Evolutionary conservation across 2,113 vertebrate species (phyloP).

Genomic region (Brienomyrus brachyistius): DNA sequence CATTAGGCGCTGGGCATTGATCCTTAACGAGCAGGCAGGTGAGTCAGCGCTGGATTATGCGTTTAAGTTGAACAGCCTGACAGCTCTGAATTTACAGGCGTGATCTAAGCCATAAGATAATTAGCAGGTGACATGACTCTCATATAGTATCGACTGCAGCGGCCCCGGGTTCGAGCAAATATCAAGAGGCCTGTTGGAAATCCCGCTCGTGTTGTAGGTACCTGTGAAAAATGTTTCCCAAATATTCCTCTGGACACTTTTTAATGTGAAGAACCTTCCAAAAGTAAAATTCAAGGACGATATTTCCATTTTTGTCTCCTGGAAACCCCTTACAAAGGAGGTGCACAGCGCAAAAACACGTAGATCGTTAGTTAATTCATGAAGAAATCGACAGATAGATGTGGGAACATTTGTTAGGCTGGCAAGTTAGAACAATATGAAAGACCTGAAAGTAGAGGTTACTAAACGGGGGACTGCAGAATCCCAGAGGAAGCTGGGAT

Average conservation of each 20-base stretch:
- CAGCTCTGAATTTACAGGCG: not conserved
- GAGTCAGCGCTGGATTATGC: not conserved
- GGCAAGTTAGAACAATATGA: not conserved
- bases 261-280: not conserved
- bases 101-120: not conserved
- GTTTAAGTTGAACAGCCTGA: not conserved
- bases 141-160: not conserved
- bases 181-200: not conserved
- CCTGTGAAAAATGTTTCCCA: not conserved
- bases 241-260: not conserved
- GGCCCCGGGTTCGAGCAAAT: not conserved
- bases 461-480: not conserved
- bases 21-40: not conserved
- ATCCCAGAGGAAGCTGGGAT: not conserved
- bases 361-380: slow-evolving; percentile 47
- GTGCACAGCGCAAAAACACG: slow-evolving; percentile 40
- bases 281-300: not conserved
- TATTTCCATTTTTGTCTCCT: slow-evolving; percentile 26
- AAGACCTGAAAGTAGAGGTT: not conserved
- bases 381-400: slow-evolving; percentile 30
- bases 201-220: not conserved
- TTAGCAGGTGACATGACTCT: not conserved
- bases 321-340: too few species aligned
- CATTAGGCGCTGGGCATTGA: too few species aligned
- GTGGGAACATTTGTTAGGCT: not conserved